A percentile compares a stretch with the other conserved stretches of the same genome.
Evolutionary conservation across 2,888 invertebrate genomes (phyloP).

Genomic region (Lapara coniferarum): DNA sequence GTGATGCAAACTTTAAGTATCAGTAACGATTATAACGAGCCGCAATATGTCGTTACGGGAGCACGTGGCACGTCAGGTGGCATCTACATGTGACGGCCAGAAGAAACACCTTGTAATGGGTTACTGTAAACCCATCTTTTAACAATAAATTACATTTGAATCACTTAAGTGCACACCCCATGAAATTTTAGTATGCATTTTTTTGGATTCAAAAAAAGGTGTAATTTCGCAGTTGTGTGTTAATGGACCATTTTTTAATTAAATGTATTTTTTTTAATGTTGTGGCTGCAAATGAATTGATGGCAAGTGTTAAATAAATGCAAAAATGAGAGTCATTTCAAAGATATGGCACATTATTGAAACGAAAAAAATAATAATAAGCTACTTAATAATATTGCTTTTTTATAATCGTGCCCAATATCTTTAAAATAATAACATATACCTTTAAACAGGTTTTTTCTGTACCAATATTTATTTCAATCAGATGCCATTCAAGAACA

Average conservation of each 20-base stretch:
- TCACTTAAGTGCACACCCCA: not conserved
- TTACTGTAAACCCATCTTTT: constrained; percentile 1
- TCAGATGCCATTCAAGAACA: not conserved
- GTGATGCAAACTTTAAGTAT: not conserved
- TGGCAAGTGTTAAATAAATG: too few species aligned
- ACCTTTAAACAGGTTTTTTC: not conserved
- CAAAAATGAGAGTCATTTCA: too few species aligned
- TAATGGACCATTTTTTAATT: not conserved
- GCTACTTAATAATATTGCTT: too few species aligned
- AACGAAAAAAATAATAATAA: too few species aligned
- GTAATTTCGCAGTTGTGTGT: not conserved
- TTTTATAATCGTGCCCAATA: too few species aligned
- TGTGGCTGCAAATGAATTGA: not conserved
- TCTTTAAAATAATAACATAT: not conserved
- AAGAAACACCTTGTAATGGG: constrained; percentile 44
- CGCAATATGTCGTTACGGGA: constrained; percentile 39
- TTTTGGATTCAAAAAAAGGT: not conserved
- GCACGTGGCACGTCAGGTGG: constrained; percentile 68
- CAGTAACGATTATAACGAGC: constrained; percentile 23
- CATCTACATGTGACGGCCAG: constrained; percentile 60
- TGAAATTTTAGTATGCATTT: not conserved
- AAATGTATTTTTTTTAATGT: not conserved
- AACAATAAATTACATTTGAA: not conserved
- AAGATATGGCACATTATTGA: too few species aligned
- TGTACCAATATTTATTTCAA: not conserved